Conservation (phyloP, 2,797 vertebrate species). For the Poeciliopsis turneri region DNA sequence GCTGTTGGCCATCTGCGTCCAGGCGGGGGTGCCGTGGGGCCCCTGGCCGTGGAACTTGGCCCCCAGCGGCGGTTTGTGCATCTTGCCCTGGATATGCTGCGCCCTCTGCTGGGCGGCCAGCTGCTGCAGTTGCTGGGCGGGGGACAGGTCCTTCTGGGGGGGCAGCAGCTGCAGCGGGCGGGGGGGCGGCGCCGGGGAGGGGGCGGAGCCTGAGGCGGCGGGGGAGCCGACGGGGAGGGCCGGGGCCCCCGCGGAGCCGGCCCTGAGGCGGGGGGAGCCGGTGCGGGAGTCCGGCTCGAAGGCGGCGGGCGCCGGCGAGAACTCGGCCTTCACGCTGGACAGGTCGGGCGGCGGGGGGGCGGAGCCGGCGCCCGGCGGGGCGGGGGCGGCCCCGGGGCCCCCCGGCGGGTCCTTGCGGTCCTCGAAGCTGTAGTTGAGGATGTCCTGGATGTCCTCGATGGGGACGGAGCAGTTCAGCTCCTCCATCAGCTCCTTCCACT, state of each 20-base stretch:
- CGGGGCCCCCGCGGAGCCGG: conserved; percentile 84
- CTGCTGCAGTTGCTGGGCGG: conserved; percentile 95
- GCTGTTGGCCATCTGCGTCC: conserved; percentile 83
- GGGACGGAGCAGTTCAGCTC: conserved; percentile 95
- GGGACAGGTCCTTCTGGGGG: conserved; percentile 89
- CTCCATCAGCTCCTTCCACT: conserved; percentile 98
- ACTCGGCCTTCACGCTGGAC: conserved; percentile 90
- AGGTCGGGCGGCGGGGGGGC: conserved; percentile 82
- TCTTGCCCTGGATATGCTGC: conserved; percentile 89
- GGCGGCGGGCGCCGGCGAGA: conserved; percentile 86
- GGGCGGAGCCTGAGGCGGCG: conserved; percentile 77
- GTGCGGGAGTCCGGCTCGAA: conserved; percentile 90
- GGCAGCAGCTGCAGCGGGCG: conserved; percentile 74
- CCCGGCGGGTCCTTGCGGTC: conserved; percentile 91
- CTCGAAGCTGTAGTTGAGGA: conserved; percentile 94
- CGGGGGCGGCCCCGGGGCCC: conserved; percentile 58
- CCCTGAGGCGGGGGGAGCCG: conserved; percentile 87
- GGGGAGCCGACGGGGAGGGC: conserved; percentile 87
- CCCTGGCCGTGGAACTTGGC: conserved; percentile 75
- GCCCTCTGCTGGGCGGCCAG: conserved; percentile 92
- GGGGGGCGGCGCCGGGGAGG: conserved; percentile 83
- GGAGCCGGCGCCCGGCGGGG: conserved; percentile 76
- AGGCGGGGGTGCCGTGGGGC: conserved; percentile 80
- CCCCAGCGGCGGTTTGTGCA: conserved; percentile 70
- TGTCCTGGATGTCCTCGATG: conserved; percentile 96